These are phyloP conservation scores for Rhizoglyphus robini DNA, from an alignment of 1,140 invertebrate species.

Conservation along the genomic window DNA sequence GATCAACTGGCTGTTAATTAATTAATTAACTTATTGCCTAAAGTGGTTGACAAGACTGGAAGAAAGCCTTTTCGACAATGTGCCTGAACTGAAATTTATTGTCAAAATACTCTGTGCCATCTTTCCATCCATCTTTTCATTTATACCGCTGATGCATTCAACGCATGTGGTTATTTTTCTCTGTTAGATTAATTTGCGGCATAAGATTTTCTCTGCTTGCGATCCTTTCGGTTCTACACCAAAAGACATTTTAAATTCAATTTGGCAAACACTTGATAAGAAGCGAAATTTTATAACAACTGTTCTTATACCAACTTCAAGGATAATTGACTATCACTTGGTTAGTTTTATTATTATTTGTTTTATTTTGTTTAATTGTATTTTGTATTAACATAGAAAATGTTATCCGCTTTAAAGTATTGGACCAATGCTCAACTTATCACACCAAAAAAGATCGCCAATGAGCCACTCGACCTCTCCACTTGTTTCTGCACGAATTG, in stretches of 20 bases:
- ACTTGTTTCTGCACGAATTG: conserved; percentile 51
- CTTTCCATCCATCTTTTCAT: no score
- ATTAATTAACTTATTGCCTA: conserved; percentile 38
- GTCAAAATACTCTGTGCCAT: conserved; percentile 48
- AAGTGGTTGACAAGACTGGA: conserved; percentile 45
- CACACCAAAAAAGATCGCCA: conserved; percentile 44
- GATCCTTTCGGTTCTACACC: neutral
- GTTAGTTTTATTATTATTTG: neutral
- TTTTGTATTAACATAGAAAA: neutral
- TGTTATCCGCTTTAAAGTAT: neutral
- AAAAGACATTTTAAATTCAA: neutral
- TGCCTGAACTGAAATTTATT: conserved; percentile 49
- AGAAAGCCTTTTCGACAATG: conserved; percentile 53
- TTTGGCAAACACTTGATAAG: neutral
- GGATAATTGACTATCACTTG: neutral
- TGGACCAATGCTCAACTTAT: conserved; percentile 30
- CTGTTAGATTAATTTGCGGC: neutral
- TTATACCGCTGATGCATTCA: conserved; percentile 34
- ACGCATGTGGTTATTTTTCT: neutral
- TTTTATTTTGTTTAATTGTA: neutral
- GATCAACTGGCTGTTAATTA: conserved; percentile 40
- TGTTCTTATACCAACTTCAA: neutral
- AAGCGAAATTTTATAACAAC: neutral
- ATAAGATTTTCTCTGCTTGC: neutral
- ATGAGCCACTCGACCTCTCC: conserved; percentile 48